Base-by-base conservation (phyloP, 2,888 invertebrate species). In the Agonopterix subpropinquella region DNA sequence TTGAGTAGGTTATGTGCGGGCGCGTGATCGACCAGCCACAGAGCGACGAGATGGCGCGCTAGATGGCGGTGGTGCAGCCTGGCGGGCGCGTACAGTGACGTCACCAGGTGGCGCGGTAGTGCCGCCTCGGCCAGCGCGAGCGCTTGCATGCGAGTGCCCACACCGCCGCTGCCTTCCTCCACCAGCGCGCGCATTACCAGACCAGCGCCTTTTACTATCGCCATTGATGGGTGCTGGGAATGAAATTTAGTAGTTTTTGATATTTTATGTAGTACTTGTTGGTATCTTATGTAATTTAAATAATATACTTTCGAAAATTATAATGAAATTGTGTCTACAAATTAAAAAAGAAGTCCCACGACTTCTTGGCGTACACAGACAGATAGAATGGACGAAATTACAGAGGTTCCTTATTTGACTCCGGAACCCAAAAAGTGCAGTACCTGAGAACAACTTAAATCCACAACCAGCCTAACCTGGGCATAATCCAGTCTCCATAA, bases 151-250 rank as follows among this genome's bases (percentile, higher is more conserved):
- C 95, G 93, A 36, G 94, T 92, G 0, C 98, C 97, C 10, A 98
- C 95, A 64, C 94, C 94, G n/a, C 93, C 91, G 59, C 96, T 95
- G 2, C 98, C 98, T 81, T 99, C 99, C 84, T 99, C 99, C 48
- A 99, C 98, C 35, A 99, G 92, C 13, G 99, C 99, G 55, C 98
- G 92, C 94, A 99, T 96, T 45, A 99, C 96, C 48, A 99, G 89
- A 0, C 99, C 99, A 0, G 99, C 99, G 41, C 99, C 99, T 85
- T 99, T 99, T 1, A 99, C 97, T 55, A 99, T 97, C 1, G 99
- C 98, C 90, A 98, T 91, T 3, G 98, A 99, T 1, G 98, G 98
- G 89, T 98, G 98, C 93, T 96, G 89, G 0, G 44, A 46, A 9
- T 11, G 42, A 13, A 45, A 43, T 35, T 45, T 11, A 8, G 7